Base-by-base conservation (phyloP, 1,140 invertebrate species). In the Eriosoma lanigerum region DNA sequence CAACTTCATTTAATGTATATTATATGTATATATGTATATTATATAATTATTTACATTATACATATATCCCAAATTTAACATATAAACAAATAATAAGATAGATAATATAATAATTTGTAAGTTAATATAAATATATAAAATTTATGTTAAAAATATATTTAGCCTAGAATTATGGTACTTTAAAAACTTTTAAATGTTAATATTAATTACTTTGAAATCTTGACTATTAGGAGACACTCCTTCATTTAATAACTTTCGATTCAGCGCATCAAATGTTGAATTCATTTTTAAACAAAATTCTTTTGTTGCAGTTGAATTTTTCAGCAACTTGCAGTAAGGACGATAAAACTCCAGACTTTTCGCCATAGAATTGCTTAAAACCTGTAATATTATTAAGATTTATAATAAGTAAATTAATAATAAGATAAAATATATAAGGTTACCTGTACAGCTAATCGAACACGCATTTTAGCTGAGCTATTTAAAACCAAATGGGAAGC, bases 231-330 rank as follows among this genome's bases (percentile, higher is more conserved):
- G 54, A 5, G 54, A 56, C 21, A 56, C 21, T 3, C 54, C 54
- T 56, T 56, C 54, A 56, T 56, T 56, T 21, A 56, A 4, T 56
- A 56, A 56, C 3, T 56, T 56, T 0, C 54, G 21, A n/a, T 56
- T 56, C n/a, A 56, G n/a, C 21, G 54, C 54, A 56, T 56, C 54
- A 56, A 56, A 56, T 24, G 54, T 56, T 4, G 12, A 12, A 56
- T 56, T 56, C 54, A 56, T 56, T 56, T 24, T 56, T 56, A 56
- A 24, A 4, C 54, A 56, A 56, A 56, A 56, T n/a, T 56, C 54
- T 56, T 56, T 10, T 56, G 54, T 56, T 56, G 54, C 54, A 56
- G n/a, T 12, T 21, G 54, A 56, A 21, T 56, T n/a, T 56, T 56
- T 56, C 12, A 56, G 54, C 21, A n/a, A n/a, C 21, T n/a, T 3